A percentile compares a stretch with the other conserved stretches of the same genome.
These are phyloP conservation scores for Sisyra terminalis DNA, from an alignment of 2,888 invertebrate genomes.

Conservation along the genomic window DNA sequence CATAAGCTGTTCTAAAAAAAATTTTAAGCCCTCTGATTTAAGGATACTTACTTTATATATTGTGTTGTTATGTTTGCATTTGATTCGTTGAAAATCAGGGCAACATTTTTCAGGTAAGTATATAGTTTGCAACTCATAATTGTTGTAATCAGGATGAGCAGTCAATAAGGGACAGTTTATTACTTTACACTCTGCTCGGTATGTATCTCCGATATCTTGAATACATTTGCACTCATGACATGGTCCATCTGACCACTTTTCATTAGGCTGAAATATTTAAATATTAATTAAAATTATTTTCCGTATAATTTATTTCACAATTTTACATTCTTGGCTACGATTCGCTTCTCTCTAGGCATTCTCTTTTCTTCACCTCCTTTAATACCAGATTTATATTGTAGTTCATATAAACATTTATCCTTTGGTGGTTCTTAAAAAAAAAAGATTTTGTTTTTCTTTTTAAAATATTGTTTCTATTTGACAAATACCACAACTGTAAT, in stretches of 20 bases:
- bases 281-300: neutral
- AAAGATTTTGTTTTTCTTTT: constrained; percentile 9
- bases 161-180: constrained; percentile 32
- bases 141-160: constrained; percentile 27
- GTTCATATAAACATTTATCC: constrained; percentile 25
- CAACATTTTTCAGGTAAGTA: constrained; percentile 45
- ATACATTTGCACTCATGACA: constrained; percentile 47
- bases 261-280: constrained; percentile 28
- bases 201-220: constrained; percentile 20
- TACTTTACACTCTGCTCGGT: constrained; percentile 29
- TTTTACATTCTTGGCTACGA: constrained; percentile 2
- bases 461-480: constrained; percentile 12
- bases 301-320: neutral
- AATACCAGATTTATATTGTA: neutral
- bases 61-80: constrained; percentile 32
- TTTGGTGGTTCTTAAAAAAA: constrained; percentile 36
- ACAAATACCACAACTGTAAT: constrained; percentile 41
- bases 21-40: neutral
- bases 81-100: constrained; percentile 34
- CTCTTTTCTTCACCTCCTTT: constrained; percentile 15
- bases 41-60: constrained; percentile 3
- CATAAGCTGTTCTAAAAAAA: too few species aligned
- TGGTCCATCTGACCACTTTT: constrained; percentile 52
- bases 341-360: neutral
- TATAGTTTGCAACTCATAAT: constrained; percentile 37